Conservation (phyloP, 1,140 invertebrate species). For the Grapholita molesta region DNA sequence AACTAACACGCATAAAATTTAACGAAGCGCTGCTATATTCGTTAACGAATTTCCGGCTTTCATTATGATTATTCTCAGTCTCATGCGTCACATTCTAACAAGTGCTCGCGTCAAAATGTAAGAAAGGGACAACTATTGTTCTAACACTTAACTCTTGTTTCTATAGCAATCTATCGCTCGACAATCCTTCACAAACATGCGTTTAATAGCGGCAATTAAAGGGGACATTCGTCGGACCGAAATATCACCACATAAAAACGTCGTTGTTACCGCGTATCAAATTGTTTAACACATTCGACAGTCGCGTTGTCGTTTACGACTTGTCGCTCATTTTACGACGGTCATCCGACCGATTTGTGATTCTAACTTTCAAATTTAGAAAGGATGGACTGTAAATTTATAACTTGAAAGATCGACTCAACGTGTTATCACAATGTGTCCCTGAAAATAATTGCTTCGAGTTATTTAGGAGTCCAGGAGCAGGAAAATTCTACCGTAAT, state of each 20-base stretch:
- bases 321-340: constrained; percentile 45
- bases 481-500: background rate
- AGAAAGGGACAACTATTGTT: constrained; percentile 33
- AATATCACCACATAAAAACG: constrained; percentile 66
- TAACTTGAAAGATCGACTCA: background rate
- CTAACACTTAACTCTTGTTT: background rate
- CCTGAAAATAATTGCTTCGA: background rate
- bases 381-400: background rate
- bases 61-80: constrained; percentile 38
- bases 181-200: constrained; percentile 58
- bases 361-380: constrained; percentile 19
- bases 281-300: constrained; percentile 60
- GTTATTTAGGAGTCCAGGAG: background rate
- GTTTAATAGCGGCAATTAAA: constrained; percentile 70
- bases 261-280: constrained; percentile 59
- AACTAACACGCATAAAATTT: constrained; percentile 69
- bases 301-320: constrained; percentile 43
- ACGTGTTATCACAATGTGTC: background rate
- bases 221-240: constrained; percentile 57
- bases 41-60: constrained; percentile 71
- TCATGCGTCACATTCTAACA: constrained; percentile 34
- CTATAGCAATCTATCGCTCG: constrained; percentile 50
- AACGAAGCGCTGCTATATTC: constrained; percentile 67
- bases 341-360: constrained; percentile 39
- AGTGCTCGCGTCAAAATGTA: constrained; percentile 15